Evolutionary conservation across 2,888 invertebrate species (phyloP), one percentile per base, ranked within the genome.

Genomic region (Marasmarcha lunaedactyla): DNA sequence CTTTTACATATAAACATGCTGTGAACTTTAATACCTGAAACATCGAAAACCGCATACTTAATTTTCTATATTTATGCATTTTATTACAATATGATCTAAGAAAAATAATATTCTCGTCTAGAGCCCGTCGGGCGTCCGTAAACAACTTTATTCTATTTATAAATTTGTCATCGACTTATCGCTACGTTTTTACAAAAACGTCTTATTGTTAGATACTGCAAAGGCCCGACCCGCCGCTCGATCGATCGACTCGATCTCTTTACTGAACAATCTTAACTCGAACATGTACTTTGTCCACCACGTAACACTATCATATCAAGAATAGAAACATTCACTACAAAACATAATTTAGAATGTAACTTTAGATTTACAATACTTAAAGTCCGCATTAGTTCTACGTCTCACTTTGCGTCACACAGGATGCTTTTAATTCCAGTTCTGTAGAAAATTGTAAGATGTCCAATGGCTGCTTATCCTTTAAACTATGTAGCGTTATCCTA

Each of bases 61-160:
- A 13, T 69, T 65, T 41, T 64, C 67, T 69, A 70, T 70, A 73
- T 63, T 71, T 64, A 63, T 68, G 66, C 67, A 63, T 71, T 73
- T 78, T 67, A 71, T 72, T 78, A 79, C 76, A 78, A 83, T 81
- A 83, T 77, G 78, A 74, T 79, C 81, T 83, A 83, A 79, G 81
- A 83, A 83, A 83, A 83, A 83, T 83, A 83, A 81, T 79, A 79
- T 83, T 73, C 20, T 76, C 76, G 77, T 72, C 81, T 81, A 81
- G 69, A 71, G 59, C 73, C 71, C 69, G 55, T 49, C 59, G 64
- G 66, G 66, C 71, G 72, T 58, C 60, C 74, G 70, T 73, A 77
- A 81, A 77, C 78, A 78, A 79, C 73, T 78, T 72, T 72, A 78
- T 73, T 71, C 76, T 78, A 79, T 72, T 69, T 71, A 77, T 79